phyloP scores from a whole-genome alignment of 2,888 invertebrate species.

The Shargacucullia verbasci region DNA sequence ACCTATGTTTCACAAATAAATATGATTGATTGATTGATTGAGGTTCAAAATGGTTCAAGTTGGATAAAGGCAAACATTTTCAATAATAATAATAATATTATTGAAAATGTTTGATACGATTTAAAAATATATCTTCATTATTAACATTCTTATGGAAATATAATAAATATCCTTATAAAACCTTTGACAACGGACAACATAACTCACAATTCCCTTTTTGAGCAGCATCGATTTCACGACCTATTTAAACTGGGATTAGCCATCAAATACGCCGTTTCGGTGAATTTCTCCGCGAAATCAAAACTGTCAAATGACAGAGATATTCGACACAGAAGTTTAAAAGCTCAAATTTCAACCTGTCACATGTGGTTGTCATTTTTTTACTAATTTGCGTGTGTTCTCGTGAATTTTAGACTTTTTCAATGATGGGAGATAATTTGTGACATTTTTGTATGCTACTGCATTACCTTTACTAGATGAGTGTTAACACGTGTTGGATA shows the following conservation, averaged over 20 bases:
- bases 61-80: no score
- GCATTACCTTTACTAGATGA: slow-evolving; percentile 48
- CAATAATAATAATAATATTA: no score
- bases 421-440: slow-evolving; percentile 50
- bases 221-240: slow-evolving; percentile 72
- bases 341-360: slow-evolving; percentile 73
- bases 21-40: no score
- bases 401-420: slow-evolving; percentile 58
- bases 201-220: slow-evolving; percentile 54
- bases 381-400: slow-evolving; percentile 69
- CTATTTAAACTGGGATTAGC: slow-evolving; percentile 73
- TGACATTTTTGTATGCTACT: slow-evolving; percentile 69
- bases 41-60: no score
- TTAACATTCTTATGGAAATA: no score
- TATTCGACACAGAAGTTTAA: slow-evolving; percentile 68
- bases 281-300: slow-evolving; percentile 73
- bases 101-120: no score
- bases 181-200: slow-evolving; percentile 15
- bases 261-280: slow-evolving; percentile 73
- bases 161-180: no score
- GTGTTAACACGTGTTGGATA: slow-evolving; percentile 45
- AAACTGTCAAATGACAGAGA: slow-evolving; percentile 70
- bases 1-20: no score
- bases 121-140: no score
- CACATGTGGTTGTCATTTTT: slow-evolving; percentile 76